Evolutionary conservation across 2,888 invertebrate species (phyloP).

Genomic region (Ophioninae sp.): DNA sequence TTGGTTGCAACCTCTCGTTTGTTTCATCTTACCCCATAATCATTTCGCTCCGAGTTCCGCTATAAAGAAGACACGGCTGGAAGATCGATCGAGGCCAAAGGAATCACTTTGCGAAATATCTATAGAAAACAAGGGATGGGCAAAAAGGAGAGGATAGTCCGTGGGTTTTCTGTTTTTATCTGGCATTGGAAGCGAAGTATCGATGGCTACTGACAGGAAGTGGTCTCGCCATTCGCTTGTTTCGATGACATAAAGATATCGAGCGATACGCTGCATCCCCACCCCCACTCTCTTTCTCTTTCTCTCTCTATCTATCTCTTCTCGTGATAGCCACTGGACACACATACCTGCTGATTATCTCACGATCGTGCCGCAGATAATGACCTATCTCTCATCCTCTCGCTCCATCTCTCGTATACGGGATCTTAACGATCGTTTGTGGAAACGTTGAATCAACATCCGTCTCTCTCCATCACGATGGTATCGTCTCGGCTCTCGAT

Average conservation of each 20-base stretch:
- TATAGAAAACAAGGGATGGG: not conserved
- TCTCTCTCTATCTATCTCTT: not conserved
- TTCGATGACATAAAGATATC: constrained; percentile 67
- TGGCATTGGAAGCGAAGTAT: constrained; percentile 23
- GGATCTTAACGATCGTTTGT: constrained; percentile 48
- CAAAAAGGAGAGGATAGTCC: not conserved
- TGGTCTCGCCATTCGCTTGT: constrained; percentile 58
- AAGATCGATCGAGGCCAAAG: constrained; percentile 42
- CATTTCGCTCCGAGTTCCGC: constrained; percentile 26
- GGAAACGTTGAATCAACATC: constrained; percentile 55
- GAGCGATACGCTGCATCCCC: constrained; percentile 62
- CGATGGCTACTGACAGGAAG: constrained; percentile 65
- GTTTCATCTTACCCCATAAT: not conserved
- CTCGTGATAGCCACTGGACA: constrained; percentile 52
- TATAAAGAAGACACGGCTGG: constrained; percentile 16
- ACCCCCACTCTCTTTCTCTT: not conserved
- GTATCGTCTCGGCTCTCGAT: constrained; percentile 34
- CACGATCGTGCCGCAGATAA: constrained; percentile 55
- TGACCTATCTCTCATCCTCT: constrained; percentile 10
- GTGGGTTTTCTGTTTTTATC: not conserved
- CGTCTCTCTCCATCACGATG: not conserved
- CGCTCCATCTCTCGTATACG: constrained; percentile 12
- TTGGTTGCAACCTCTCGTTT: too few species aligned
- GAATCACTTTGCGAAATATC: constrained; percentile 49
- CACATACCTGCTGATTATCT: constrained; percentile 63